Conservation (phyloP, 2,888 invertebrate genomes). For the Orthosia incerta region DNA sequence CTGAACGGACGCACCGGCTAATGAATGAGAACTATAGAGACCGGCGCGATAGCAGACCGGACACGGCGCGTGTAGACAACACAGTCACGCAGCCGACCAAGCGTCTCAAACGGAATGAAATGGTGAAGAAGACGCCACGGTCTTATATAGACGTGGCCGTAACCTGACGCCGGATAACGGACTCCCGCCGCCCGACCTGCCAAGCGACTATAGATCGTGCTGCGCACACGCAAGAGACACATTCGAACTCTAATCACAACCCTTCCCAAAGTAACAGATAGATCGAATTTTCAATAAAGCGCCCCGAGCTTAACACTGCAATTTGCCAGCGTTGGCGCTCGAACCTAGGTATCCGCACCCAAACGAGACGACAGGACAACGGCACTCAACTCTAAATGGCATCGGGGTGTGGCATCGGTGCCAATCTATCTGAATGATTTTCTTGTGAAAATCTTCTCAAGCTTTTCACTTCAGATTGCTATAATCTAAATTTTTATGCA, state of each 20-base stretch:
- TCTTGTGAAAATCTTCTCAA: constrained; percentile 37
- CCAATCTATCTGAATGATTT: constrained; percentile 52
- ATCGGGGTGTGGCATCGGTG: constrained; percentile 65
- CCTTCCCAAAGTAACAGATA: constrained; percentile 85
- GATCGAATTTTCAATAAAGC: constrained; percentile 90
- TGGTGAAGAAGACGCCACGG: constrained; percentile 90
- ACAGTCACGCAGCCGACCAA: constrained; percentile 81
- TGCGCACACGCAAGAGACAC: constrained; percentile 75
- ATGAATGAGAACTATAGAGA: constrained; percentile 73
- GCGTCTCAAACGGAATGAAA: constrained; percentile 90
- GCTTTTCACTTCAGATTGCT: background rate
- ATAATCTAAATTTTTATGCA: no score
- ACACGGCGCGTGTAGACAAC: constrained; percentile 76
- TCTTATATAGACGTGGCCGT: constrained; percentile 91
- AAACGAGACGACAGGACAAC: constrained; percentile 81
- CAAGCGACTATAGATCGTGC: constrained; percentile 79
- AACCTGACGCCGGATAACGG: constrained; percentile 91
- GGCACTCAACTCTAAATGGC: constrained; percentile 83
- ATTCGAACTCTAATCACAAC: constrained; percentile 71
- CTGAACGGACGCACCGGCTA: constrained; percentile 75
- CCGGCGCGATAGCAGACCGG: constrained; percentile 76
- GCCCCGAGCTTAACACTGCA: constrained; percentile 87
- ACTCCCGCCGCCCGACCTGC: constrained; percentile 77
- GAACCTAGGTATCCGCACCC: constrained; percentile 75
- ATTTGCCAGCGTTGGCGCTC: constrained; percentile 84